phyloP scores from a whole-genome alignment of 2,888 invertebrate genomes.

The Elegia similella region DNA sequence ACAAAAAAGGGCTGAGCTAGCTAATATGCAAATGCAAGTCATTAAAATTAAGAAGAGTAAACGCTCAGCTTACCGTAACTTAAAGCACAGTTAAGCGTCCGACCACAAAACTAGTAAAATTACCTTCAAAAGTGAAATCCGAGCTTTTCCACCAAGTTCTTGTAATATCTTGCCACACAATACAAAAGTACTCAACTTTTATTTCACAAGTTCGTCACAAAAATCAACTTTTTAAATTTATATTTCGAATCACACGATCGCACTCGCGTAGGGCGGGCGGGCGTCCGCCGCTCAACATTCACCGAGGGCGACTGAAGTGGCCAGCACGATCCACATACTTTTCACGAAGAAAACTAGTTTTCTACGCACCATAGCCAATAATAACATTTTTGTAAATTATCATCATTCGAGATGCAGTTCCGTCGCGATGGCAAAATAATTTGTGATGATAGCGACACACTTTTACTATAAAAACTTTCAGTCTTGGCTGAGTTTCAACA shows the following conservation, averaged over 20 bases:
- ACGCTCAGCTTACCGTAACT: background rate
- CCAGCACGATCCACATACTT: background rate
- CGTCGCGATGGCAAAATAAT: background rate
- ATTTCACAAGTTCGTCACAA: background rate
- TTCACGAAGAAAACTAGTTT: background rate
- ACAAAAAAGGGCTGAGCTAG: too few relatives aligned
- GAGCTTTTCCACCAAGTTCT: constrained; percentile 22
- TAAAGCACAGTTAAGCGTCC: constrained; percentile 18
- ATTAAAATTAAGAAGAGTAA: constrained; percentile 4
- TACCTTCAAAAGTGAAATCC: constrained; percentile 41
- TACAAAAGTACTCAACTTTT: constrained; percentile 10
- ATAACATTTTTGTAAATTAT: background rate
- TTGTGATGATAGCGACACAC: background rate
- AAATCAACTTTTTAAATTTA: background rate
- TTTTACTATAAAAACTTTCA: background rate
- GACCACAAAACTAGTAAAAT: constrained; percentile 29
- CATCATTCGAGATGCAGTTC: background rate
- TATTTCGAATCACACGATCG: constrained; percentile 16
- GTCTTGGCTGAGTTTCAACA: constrained; percentile 4
- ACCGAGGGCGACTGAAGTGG: constrained; percentile 43
- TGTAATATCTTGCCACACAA: constrained; percentile 29
- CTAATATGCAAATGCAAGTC: background rate
- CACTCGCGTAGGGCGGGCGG: constrained; percentile 51
- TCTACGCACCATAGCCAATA: background rate
- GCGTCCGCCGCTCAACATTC: constrained; percentile 44